Conservation (phyloP, 2,888 invertebrate genomes). For the Hemithea aestivaria region DNA sequence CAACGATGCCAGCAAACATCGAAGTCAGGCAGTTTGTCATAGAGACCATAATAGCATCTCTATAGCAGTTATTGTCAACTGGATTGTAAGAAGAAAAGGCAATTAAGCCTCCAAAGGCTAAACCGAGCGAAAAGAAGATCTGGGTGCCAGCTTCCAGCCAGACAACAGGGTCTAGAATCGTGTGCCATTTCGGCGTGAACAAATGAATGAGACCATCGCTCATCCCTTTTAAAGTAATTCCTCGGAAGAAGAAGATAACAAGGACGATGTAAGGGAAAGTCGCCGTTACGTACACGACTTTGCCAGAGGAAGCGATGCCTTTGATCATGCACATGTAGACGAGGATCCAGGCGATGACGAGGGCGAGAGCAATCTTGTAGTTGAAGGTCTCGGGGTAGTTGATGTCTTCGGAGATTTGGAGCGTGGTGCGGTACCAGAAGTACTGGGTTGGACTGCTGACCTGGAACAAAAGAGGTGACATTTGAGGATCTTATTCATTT, state of each 20-base stretch:
- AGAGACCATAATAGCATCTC: conserved; percentile 95
- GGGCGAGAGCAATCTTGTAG: conserved; percentile 92
- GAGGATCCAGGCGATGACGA: conserved; percentile 94
- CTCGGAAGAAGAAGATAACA: conserved; percentile 97
- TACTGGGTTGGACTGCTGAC: conserved; percentile 94
- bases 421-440: conserved; percentile 96
- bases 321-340: conserved; percentile 98
- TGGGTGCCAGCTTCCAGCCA: conserved; percentile 99
- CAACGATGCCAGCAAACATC: conserved; percentile 97
- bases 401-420: conserved; percentile 93
- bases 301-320: conserved; percentile 97
- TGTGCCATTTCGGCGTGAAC: conserved; percentile 96
- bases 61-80: conserved; percentile 96
- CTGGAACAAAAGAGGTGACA: conserved; percentile 69
- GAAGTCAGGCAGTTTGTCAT: conserved; percentile 96
- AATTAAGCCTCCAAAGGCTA: conserved; percentile 97
- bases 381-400: conserved; percentile 92
- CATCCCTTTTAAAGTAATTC: conserved; percentile 93
- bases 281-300: conserved; percentile 97
- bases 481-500: conserved; percentile 2
- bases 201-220: conserved; percentile 91
- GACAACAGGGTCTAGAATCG: conserved; percentile 93
- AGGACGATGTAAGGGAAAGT: conserved; percentile 97
- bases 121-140: conserved; percentile 96
- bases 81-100: conserved; percentile 98